A percentile compares a stretch with the other conserved stretches of the same genome.
Evolutionary conservation across 2,888 invertebrate species (phyloP).

Genomic region (Heteromurus nitidus): DNA sequence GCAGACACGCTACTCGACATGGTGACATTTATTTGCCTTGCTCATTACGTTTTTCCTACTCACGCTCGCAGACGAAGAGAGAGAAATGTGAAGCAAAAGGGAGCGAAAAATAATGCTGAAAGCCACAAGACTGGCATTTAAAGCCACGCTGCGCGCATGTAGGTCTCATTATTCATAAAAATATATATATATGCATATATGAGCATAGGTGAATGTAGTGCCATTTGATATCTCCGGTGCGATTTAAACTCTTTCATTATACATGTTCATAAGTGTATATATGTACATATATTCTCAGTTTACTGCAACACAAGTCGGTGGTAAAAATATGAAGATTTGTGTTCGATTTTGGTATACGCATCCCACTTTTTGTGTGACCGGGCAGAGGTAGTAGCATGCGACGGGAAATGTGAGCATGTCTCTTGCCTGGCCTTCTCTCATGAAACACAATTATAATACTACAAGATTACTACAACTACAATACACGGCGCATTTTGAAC

Average conservation of each 20-base stretch:
- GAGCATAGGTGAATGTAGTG: too few species aligned
- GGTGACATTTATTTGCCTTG: constrained; percentile 36
- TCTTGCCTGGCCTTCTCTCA: constrained; percentile 8
- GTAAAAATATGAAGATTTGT: neutral
- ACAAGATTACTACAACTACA: neutral
- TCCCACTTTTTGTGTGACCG: neutral
- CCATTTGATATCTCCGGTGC: too few species aligned
- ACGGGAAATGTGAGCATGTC: constrained; percentile 14
- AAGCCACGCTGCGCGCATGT: too few species aligned
- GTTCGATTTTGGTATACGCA: too few species aligned
- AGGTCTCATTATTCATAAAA: too few species aligned
- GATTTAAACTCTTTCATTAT: too few species aligned
- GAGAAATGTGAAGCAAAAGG: neutral
- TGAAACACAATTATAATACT: neutral
- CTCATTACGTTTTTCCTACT: constrained; percentile 17
- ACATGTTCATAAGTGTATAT: too few species aligned
- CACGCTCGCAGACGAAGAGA: neutral
- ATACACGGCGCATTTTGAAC: neutral
- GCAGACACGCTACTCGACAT: neutral
- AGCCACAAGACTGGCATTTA: constrained; percentile 22
- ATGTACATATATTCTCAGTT: too few species aligned
- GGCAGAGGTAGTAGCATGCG: too few species aligned
- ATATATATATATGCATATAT: too few species aligned
- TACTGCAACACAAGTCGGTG: neutral
- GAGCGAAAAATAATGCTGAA: constrained; percentile 4